These are phyloP conservation scores for Fulmarus glacialis DNA, from an alignment of 2,113 vertebrate genomes.

Conservation along the genomic window DNA sequence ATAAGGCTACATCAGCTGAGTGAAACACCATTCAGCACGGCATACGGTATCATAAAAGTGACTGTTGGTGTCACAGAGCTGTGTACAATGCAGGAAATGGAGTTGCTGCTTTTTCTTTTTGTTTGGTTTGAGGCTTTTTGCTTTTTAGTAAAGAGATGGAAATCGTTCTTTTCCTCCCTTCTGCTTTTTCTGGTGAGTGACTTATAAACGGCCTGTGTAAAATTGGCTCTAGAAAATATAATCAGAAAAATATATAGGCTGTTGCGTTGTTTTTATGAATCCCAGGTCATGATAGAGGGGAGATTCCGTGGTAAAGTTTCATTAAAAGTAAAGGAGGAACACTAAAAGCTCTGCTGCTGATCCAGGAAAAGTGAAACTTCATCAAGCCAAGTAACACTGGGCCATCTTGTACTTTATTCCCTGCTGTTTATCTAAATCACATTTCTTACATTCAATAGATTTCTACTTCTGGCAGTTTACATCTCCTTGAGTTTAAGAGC, in stretches of 20 bases:
- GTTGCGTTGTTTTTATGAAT: slow-evolving; percentile 22
- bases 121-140: background rate
- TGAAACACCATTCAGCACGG: background rate
- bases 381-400: background rate
- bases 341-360: background rate
- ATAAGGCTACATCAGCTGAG: background rate
- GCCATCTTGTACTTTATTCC: background rate
- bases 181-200: slow-evolving; percentile 14
- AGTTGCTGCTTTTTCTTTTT: background rate
- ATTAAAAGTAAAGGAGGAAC: slow-evolving; percentile 1
- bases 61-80: background rate
- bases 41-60: background rate
- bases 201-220: background rate
- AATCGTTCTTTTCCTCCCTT: background rate
- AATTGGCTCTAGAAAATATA: slow-evolving; percentile 12
- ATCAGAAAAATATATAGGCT: slow-evolving; percentile 3
- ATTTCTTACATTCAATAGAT: slow-evolving; percentile 30
- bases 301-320: background rate
- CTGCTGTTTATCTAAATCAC: slow-evolving; percentile 36
- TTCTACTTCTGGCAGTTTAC: slow-evolving; percentile 28
- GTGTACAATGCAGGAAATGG: background rate
- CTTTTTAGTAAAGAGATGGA: background rate
- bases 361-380: background rate
- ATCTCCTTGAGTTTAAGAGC: slow-evolving; percentile 20
- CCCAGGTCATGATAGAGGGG: background rate